Evolutionary conservation across 1,140 invertebrate species (phyloP), one percentile per base, ranked within the genome.

Genomic region (Thaumetopoea pityocampa): DNA sequence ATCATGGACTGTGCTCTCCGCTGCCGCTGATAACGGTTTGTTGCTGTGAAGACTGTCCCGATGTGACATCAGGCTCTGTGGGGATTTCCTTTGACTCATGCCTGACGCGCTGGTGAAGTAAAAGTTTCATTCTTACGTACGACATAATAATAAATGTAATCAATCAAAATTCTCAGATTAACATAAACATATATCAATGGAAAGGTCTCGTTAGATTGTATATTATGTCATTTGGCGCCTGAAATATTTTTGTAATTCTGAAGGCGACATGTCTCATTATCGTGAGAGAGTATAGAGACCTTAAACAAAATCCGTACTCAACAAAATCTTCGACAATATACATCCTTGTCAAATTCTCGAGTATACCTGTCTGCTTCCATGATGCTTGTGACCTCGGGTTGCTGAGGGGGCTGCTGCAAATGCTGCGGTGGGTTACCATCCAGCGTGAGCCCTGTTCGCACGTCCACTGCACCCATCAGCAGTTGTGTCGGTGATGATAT

Each of bases 1-100:
- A 78, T 89, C 92, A 65, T 67, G 89, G 51, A 74, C 90, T 42
- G 79, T 88, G 71, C 73, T 88, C 77, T 73, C 90, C 3, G 86
- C 87, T 1, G 86, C 86, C 3, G 83, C 84, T 7, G 77, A 77
- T 7, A 86, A 42, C 0, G 85, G 85, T 41, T 85, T 86, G 42
- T 74, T 83, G 37, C 67, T 69, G 34, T 77, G 67, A 35, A 70
- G 51, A 19, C 53, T 71, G 2, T 84, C 79, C 4, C 73, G 50
- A 9, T 78, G 73, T 1, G 56, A 62, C 51, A 72, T 68, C 7
- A 70, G 26, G 32, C 58, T 60, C 30, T 70, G 71, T 0, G 80
- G 80, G 1, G 80, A 84, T 26, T 84, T 84, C 19, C 89, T 80
- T 34, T 71, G 76, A 7, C 45, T 76, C 43, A 80, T 48, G 0